Base-by-base conservation (phyloP, 2,888 invertebrate genomes). In the Agriotes lineatus region DNA sequence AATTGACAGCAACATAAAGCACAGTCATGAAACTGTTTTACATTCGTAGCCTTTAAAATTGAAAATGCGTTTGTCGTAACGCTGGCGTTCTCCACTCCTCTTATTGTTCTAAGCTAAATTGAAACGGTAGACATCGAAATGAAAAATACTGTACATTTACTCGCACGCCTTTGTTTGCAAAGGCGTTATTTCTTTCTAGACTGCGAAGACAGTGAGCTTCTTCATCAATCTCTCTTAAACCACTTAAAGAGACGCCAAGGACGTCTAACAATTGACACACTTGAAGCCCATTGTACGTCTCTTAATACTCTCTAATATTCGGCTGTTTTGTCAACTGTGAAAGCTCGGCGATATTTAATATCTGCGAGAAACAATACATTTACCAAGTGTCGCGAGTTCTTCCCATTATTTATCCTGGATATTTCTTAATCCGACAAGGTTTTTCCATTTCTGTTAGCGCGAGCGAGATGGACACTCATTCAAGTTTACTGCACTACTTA, bases 371-470 rank as follows among this genome's bases (percentile, higher is more conserved):
- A 73, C 74, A 75, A 75, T 73, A 72, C 68, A 70, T 70, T 71
- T 60, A 20, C 72, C 72, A 69, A 70, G 71, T n/a, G n/a, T 66
- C 57, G 39, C 66, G 63, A 69, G 67, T 66, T 67, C 59, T 67
- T 72, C 57, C 70, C 71, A 72, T 72, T 72, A 70, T 73, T 73
- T 72, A 72, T 71, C 66, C 58, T 22, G 71, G 71, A 73, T 73
- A 68, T 71, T 73, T 74, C 73, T 69, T 75, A 76, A 76, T 73
- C 75, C 72, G 70, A 76, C 76, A 75, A 67, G 73, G 71, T 75
- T 74, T 69, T 72, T 67, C 75, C 74, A 74, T 75, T 75, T 75
- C 63, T 67, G 70, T 67, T 42, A 50, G 54, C 42, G 66, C 66
- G 37, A 65, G 58, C 61, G 58, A 59, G 50, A 56, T 66, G 69